Conservation (phyloP, 1,140 invertebrate genomes). For the Pomacea maculata region DNA sequence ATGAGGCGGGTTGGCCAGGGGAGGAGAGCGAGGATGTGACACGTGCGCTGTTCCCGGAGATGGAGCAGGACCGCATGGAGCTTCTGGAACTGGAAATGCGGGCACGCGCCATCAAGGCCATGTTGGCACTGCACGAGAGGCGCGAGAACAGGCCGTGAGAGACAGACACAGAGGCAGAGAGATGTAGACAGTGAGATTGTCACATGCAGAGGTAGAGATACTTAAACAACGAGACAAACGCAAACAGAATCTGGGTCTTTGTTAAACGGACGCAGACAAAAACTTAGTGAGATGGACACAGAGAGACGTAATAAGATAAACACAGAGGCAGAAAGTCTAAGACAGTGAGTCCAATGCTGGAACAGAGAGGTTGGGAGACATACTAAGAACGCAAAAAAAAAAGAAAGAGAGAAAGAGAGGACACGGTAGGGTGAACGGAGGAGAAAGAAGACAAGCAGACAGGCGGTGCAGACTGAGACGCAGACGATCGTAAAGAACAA, state of each 20-base stretch:
- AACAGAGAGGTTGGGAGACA: no score
- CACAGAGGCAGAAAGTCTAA: no score
- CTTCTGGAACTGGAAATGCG: conserved; percentile 68
- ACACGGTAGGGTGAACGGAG: background rate
- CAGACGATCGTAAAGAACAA: no score
- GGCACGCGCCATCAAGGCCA: conserved; percentile 68
- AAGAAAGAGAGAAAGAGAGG: background rate
- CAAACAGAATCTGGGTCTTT: background rate
- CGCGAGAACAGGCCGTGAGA: background rate
- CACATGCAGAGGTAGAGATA: background rate
- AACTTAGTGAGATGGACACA: no score
- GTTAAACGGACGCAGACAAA: no score
- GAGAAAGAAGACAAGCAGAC: background rate
- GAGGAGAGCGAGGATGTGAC: conserved; percentile 14
- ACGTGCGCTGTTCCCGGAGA: conserved; percentile 32
- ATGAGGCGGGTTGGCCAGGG: conserved; percentile 16
- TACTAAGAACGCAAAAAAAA: no score
- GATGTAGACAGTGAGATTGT: background rate
- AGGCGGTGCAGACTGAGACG: background rate
- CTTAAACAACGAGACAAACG: background rate
- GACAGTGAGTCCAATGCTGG: no score
- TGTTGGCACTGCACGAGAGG: conserved; percentile 53
- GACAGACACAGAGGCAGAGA: background rate
- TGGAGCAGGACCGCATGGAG: conserved; percentile 64
- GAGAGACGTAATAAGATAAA: no score